Percentiles rank a stretch among this genome's conserved stretches.
These are phyloP conservation scores for Ptychochromis oligacanthus DNA, from an alignment of 2,113 vertebrate genomes.

Conservation along the genomic window DNA sequence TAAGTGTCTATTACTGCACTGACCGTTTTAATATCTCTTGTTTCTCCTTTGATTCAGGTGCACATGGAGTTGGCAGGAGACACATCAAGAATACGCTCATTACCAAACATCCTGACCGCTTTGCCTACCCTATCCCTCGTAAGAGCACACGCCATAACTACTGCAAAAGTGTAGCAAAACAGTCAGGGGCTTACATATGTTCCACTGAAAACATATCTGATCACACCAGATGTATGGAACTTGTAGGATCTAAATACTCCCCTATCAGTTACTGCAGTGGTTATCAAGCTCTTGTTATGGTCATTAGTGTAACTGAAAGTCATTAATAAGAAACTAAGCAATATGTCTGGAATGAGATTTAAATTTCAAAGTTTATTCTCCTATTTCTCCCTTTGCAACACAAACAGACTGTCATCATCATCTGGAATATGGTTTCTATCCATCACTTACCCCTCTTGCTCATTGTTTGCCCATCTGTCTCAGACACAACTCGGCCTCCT, in stretches of 20 bases:
- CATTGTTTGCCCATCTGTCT: too few relatives aligned
- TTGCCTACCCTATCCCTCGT: slow-evolving; percentile 99
- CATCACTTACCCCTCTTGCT: too few relatives aligned
- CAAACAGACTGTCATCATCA: neutral
- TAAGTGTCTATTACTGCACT: neutral
- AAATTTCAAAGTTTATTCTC: neutral
- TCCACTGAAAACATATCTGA: too few relatives aligned
- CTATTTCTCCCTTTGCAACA: neutral
- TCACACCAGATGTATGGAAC: too few relatives aligned
- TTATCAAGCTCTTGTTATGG: accelerated
- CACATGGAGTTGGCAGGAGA: slow-evolving; percentile 96
- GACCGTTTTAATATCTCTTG: neutral
- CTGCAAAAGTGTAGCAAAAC: too few relatives aligned
- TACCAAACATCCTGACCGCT: slow-evolving; percentile 97
- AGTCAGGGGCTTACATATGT: too few relatives aligned
- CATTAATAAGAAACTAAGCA: too few relatives aligned
- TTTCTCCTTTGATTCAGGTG: slow-evolving; percentile 79
- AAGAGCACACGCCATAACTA: slow-evolving; percentile 67
- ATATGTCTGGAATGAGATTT: neutral
- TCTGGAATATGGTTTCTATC: neutral
- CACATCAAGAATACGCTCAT: slow-evolving; percentile 99
- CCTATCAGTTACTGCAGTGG: neutral
- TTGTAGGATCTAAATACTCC: neutral
- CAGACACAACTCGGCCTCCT: slow-evolving; percentile 97
- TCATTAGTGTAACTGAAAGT: neutral